Conservation (phyloP, 2,113 vertebrate species). For the Actinemys pallida region DNA sequence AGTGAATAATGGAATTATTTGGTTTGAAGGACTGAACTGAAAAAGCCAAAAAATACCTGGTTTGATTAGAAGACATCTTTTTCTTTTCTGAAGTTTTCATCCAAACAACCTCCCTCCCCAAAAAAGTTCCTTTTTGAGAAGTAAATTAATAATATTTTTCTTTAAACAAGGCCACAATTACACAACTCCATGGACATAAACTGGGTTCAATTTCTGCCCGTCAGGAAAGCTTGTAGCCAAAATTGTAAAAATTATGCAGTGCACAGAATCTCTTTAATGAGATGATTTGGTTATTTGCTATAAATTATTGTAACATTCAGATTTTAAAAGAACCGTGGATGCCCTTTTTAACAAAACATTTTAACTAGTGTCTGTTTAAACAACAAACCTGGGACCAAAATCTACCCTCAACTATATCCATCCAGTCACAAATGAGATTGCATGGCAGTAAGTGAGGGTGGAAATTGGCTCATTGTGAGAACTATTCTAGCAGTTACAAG, state of each 20-base stretch:
- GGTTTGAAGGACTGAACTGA: neutral
- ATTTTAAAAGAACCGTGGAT: neutral
- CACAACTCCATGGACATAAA: neutral
- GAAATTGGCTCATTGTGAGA: neutral
- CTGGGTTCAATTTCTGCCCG: neutral
- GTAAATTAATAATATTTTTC: neutral
- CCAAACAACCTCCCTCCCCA: neutral
- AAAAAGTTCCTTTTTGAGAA: neutral
- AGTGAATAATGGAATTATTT: neutral
- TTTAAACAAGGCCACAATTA: neutral
- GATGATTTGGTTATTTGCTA: fast-evolving
- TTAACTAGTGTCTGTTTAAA: neutral
- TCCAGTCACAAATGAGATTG: neutral
- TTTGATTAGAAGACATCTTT: too few species aligned
- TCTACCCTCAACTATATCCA: fast-evolving
- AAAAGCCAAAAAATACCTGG: too few species aligned
- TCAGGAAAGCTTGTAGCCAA: neutral
- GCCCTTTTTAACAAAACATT: neutral
- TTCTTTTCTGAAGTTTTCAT: neutral
- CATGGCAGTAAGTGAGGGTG: neutral
- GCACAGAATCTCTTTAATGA: neutral
- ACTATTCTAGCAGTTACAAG: conserved; percentile 13
- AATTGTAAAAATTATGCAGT: neutral
- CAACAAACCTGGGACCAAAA: neutral
- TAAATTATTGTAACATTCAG: fast-evolving